Evolutionary conservation across 2,113 vertebrate species (phyloP), one percentile per base, ranked within the genome.

Genomic region (Triplophysa rosa): DNA sequence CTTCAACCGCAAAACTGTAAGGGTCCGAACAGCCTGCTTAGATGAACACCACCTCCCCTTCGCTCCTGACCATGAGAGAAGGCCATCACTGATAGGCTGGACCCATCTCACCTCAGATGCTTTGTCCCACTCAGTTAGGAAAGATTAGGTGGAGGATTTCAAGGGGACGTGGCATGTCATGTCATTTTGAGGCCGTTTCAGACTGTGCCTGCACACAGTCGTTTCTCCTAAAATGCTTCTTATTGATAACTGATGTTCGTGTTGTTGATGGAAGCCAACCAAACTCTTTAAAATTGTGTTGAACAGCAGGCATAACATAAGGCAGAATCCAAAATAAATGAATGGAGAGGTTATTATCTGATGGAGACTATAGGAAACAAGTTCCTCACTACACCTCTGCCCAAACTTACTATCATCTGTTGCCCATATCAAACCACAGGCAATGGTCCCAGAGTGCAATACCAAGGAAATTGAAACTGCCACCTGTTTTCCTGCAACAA

Each of bases 111-210:
- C 19, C 33, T 70, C 70, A 72, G 64, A 79, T 73, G 33, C 77
- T 47, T 77, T 67, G 47, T 63, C 71, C 56, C 68, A 78, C 78
- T 78, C 37, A 47, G 54, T 81, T 75, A 81, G 67, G 59, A 63
- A 83, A 70, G 82, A 21, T n/a, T 21, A n/a, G 77, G 86, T 82
- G 67, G 81, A 76, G 63, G 78, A 84, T 79, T 80, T 66, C 65
- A 67, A 66, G 80, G 52, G 54, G 84, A 82, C 2, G 42, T 19
- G n/a, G 58, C 47, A 71, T 81, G 76, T 81, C 67, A 68, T 11
- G 26, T 45, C 33, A 49, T 71, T 79, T 54, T 49, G 63, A 80
- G 67, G 45, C 69, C 65, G 66, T 78, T 17, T 72, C 33, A 29
- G 42, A 56, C 54, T 49, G 80, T 77, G 72, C 23, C 56, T 13